Base-by-base conservation (phyloP, 2,113 vertebrate genomes). In the Condylura cristata region DNA sequence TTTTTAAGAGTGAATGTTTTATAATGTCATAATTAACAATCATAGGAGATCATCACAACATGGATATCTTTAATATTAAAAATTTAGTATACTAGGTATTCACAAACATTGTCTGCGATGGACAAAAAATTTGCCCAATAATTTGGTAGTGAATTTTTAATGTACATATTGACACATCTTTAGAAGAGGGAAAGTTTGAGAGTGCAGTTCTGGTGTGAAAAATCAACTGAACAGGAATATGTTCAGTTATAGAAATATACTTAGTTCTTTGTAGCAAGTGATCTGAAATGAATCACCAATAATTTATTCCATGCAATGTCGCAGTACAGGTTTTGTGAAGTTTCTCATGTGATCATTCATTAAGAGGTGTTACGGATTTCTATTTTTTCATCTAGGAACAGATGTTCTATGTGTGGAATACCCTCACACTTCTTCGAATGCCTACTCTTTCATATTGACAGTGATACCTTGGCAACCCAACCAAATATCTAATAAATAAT, bases 1-100 rank as follows among this genome's bases (percentile, higher is more conserved):
- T 74, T 48, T 88, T 97, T 87, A 96, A 96, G 86, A 92, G 79
- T 82, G 74, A 97, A 88, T 93, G 92, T 5, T 97, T 96, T 71
- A 93, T 94, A 97, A 91, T 82, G n/a, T 39, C 70, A 86, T 97
- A 97, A 94, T 24, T 97, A 83, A 20, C 68, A 84, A 95, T 75
- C 86, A 76, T 44, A 82, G 84, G 22, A 93, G 86, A 95, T 93
- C 66, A 96, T 92, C 89, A 66, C 1, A 20, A 88, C 17, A 94
- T 65, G n/a, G 56, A 65, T 87, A 13, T 58, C 32, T 74, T 86
- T 16, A 96, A 90, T 87, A 74, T 79, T 66, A 20, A 71, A 94
- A 89, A 28, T 94, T 91, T 75, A 86, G 79, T 41, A 86, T 32
- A 75, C n/a, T 12, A 44, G 46, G 4, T 34, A 58, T 68, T 83